Evolutionary conservation across 2,797 vertebrate genomes (phyloP), one percentile per base, ranked within the genome.

Genomic region (Cynodonichthys magdalenae): DNA sequence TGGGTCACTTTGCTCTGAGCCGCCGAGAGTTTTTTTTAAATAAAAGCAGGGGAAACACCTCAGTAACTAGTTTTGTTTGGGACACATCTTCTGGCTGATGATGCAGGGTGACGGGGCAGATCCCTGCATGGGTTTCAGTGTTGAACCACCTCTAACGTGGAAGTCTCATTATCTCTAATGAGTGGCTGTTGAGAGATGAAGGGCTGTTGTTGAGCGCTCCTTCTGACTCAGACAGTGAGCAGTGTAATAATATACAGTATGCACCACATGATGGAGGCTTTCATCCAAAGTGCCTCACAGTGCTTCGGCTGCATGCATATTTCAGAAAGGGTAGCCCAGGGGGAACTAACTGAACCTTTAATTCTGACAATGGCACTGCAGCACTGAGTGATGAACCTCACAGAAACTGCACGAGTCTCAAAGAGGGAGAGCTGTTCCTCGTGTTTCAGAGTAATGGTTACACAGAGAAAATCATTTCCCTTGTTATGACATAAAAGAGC

Each of bases 101-200:
- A 52, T 18, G 9, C 29, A 14, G 34, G 27, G 75, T 65, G 57
- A 14, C 15, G 0, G 47, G 31, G 18, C 44, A 47, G 59, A 63
- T 14, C 59, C 44, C 53, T 74, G 58, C 11, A 3, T 53, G 47
- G 81, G 68, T 77, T 65, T 75, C 63, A 8, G 54, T 48, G 64
- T 63, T 24, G 39, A 80, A 69, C 55, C 62, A 70, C 77, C 63
- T 69, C 48, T 45, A 48, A 75, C 53, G 53, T 69, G 68, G 53
- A 74, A 66, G 77, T 54, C 82, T 85, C 81, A 75, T 85, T 77
- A 81, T 67, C 69, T 69, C 0, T 77, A 79, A 86, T 70, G 80
- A 87, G 78, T 48, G 71, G 80, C 77, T 86, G 82, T 79, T 83
- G 83, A 86, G 71, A 61, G 80, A 83, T 48, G 77, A 80, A 69